phyloP scores from a whole-genome alignment of 2,797 vertebrate species.

The Taenioides sp. region DNA sequence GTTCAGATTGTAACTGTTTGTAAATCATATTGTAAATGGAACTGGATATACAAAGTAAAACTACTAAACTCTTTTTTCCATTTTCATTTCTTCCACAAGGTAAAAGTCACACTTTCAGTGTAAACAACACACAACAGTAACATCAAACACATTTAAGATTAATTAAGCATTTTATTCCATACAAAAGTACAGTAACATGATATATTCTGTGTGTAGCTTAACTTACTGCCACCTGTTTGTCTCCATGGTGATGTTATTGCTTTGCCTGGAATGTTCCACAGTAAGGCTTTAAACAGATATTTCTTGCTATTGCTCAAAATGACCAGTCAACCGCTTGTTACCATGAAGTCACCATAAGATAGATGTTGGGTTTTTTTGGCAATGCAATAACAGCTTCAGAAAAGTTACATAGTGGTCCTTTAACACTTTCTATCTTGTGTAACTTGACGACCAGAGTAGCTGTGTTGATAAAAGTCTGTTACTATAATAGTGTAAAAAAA shows the following conservation, averaged over 20 bases:
- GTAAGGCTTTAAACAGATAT: too few relatives aligned
- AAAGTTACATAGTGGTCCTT: too few relatives aligned
- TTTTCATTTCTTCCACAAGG: slow-evolving; percentile 14
- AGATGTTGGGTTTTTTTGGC: too few relatives aligned
- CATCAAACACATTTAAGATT: background rate
- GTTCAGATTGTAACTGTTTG: slow-evolving; percentile 61
- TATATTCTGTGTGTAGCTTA: slow-evolving; percentile 33
- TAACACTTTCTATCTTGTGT: slow-evolving; percentile 32
- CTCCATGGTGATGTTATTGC: too few relatives aligned
- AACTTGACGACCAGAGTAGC: slow-evolving; percentile 46
- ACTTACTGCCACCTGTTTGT: background rate
- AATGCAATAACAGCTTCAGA: too few relatives aligned
- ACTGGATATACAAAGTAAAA: slow-evolving; percentile 65
- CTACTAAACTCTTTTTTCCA: slow-evolving; percentile 22
- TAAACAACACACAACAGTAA: slow-evolving; percentile 8
- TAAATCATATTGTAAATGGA: slow-evolving; percentile 58
- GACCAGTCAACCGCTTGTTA: background rate
- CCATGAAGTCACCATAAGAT: too few relatives aligned
- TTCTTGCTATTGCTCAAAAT: background rate
- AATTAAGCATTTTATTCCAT: slow-evolving; percentile 45
- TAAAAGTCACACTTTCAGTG: slow-evolving; percentile 5
- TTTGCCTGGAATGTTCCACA: too few relatives aligned
- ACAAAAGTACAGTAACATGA: slow-evolving; percentile 41
- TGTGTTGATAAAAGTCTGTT: slow-evolving; percentile 53
- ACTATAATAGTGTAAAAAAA: slow-evolving; percentile 52